These are phyloP conservation scores for Ceramica pisi DNA, from an alignment of 2,888 invertebrate species.

Conservation along the genomic window DNA sequence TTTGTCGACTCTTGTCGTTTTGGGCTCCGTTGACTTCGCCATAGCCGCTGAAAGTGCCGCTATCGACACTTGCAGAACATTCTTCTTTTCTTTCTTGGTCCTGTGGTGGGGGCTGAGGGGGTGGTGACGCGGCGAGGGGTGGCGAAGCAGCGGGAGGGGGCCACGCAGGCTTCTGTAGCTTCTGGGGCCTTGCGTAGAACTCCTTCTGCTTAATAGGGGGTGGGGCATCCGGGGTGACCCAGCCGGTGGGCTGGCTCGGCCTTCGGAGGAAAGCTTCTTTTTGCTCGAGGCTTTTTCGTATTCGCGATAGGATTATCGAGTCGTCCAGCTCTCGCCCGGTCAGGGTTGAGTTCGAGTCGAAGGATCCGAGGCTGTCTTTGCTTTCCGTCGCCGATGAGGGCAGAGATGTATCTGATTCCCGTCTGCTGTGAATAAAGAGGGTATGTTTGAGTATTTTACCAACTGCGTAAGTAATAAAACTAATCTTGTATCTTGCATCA, in stretches of 20 bases:
- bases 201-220: conserved; percentile 92
- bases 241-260: conserved; percentile 92
- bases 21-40: conserved; percentile 86
- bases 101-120: conserved; percentile 77
- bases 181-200: conserved; percentile 95
- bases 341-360: conserved; percentile 92
- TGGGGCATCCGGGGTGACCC: conserved; percentile 89
- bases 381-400: conserved; percentile 92
- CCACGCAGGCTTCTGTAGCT: conserved; percentile 93
- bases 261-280: conserved; percentile 97
- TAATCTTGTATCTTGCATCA: not conserved
- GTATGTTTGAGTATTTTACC: not conserved
- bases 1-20: conserved; percentile 81
- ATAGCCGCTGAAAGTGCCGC: conserved; percentile 86
- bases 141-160: conserved; percentile 91
- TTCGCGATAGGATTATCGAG: conserved; percentile 93
- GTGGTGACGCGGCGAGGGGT: conserved; percentile 92
- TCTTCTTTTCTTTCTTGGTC: conserved; percentile 85
- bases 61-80: conserved; percentile 87
- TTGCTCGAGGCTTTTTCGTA: conserved; percentile 96
- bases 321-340: conserved; percentile 93
- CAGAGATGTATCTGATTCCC: conserved; percentile 92
- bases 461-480: not conserved
- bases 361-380: conserved; percentile 93
- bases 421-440: conserved; percentile 78